Percentiles rank a stretch among this genome's conserved stretches.
Conservation (phyloP, 1,140 invertebrate species). For the Agrypnia vestita region DNA sequence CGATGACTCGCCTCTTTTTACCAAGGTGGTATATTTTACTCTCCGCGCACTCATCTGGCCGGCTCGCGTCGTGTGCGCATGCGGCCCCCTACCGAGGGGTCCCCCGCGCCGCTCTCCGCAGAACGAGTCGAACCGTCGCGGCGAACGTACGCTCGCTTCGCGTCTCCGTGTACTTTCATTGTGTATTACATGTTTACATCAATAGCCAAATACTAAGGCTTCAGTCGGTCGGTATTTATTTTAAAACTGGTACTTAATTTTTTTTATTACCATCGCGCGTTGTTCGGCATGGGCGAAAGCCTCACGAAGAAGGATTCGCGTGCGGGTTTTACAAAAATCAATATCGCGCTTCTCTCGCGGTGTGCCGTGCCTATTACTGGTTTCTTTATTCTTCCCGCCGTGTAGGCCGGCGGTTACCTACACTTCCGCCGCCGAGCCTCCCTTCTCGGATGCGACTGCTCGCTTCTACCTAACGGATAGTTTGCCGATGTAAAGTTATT, state of each 20-base stretch:
- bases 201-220: conserved; percentile 3
- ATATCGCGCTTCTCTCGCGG: conserved; percentile 51
- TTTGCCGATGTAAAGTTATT: background rate
- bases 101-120: conserved; percentile 28
- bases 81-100: conserved; percentile 38
- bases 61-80: conserved; percentile 28
- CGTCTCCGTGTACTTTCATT: conserved; percentile 24
- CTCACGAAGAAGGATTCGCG: conserved; percentile 39
- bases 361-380: conserved; percentile 54
- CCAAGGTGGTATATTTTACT: background rate
- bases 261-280: conserved; percentile 18
- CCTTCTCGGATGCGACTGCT: background rate
- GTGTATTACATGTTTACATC: conserved; percentile 48
- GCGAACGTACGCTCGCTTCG: conserved; percentile 1
- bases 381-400: conserved; percentile 53
- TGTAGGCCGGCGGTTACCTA: conserved; percentile 16
- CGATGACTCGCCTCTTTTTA: background rate
- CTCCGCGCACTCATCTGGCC: background rate
- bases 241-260: conserved; percentile 4
- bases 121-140: conserved; percentile 43
- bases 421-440: conserved; percentile 23
- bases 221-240: conserved; percentile 2
- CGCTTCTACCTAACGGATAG: too few relatives aligned
- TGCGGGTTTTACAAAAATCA: conserved; percentile 53
- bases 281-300: background rate